Evolutionary conservation across 2,113 vertebrate species (phyloP).

Genomic region (Saguinus imperator): DNA sequence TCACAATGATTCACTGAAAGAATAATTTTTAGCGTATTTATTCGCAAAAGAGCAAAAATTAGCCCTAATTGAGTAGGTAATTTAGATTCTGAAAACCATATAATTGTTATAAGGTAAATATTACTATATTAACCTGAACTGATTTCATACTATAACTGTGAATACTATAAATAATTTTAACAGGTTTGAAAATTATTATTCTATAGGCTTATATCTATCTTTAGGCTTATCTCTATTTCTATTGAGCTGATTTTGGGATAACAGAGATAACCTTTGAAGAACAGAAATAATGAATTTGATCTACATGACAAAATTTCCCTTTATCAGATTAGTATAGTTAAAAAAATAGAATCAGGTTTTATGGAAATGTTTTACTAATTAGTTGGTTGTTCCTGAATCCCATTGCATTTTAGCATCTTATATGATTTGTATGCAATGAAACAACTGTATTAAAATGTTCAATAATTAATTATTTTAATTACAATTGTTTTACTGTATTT

Average conservation of each 20-base stretch:
- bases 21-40: not conserved
- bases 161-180: not conserved
- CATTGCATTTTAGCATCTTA: not conserved
- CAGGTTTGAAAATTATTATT: not conserved
- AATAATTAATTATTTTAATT: not conserved
- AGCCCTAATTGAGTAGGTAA: not conserved
- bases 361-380: not conserved
- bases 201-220: not conserved
- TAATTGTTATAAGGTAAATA: not conserved
- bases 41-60: not conserved
- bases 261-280: not conserved
- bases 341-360: not conserved
- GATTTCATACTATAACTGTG: not conserved
- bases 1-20: slow-evolving; percentile 9
- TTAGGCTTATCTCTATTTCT: not conserved
- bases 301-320: not conserved
- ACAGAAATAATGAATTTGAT: not conserved
- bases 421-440: not conserved
- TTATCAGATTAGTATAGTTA: not conserved
- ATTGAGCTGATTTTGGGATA: not conserved
- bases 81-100: not conserved
- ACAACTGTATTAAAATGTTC: not conserved
- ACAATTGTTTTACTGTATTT: not conserved
- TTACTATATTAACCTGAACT: not conserved
- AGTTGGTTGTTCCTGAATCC: not conserved